These are phyloP conservation scores for Delphinus delphis DNA, from an alignment of 2,113 vertebrate species.

Conservation along the genomic window DNA sequence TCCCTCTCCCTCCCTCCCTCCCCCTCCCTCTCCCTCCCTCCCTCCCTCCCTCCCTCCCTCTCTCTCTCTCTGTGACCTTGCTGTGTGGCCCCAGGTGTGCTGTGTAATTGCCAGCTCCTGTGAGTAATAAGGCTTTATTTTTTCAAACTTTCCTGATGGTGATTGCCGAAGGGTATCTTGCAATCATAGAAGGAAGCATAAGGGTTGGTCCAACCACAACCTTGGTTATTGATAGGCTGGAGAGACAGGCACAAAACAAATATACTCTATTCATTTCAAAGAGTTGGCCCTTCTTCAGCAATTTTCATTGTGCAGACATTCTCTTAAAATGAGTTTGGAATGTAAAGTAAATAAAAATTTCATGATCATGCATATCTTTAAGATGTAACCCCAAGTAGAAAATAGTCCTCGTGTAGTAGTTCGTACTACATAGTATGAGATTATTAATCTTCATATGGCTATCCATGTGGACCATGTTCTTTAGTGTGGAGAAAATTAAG, in stretches of 20 bases:
- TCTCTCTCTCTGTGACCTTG: neutral
- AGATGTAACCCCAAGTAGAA: neutral
- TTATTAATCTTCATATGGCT: neutral
- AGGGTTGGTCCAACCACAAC: neutral
- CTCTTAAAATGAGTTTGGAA: conserved; percentile 39
- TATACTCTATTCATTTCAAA: neutral
- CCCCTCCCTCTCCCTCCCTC: no score
- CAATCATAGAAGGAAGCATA: neutral
- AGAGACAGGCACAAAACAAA: neutral
- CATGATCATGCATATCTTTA: neutral
- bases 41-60: neutral
- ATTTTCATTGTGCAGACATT: neutral
- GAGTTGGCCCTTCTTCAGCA: neutral
- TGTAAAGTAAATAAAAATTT: neutral
- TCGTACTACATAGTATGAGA: neutral
- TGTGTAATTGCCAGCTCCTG: neutral
- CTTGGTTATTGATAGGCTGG: neutral
- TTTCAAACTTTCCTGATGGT: neutral
- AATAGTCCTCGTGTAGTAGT: neutral
- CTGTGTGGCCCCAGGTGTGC: neutral
- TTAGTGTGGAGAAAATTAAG: neutral
- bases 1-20: no score
- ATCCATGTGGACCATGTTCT: neutral
- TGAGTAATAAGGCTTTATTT: neutral
- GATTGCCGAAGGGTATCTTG: neutral